Percentiles rank a stretch among this genome's conserved stretches.
These are phyloP conservation scores for Coregonus sp. DNA, from an alignment of 2,797 vertebrate genomes.

Conservation along the genomic window DNA sequence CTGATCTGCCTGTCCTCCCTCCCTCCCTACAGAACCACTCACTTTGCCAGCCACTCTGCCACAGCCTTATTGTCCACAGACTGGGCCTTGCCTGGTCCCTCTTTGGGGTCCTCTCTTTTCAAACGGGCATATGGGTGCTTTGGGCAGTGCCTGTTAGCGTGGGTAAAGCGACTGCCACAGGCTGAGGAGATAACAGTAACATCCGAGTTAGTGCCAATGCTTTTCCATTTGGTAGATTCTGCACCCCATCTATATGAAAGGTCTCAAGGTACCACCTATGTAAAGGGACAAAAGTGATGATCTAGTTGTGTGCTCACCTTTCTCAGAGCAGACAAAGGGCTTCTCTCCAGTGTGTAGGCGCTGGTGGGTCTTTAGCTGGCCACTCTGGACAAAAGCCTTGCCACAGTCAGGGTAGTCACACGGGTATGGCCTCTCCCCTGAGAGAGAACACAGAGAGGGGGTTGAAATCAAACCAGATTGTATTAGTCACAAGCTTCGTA, in stretches of 20 bases:
- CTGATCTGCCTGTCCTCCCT: background rate
- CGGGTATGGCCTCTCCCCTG: constrained; percentile 95
- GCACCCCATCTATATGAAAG: background rate
- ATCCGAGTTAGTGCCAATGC: constrained; percentile 9
- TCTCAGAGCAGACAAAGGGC: constrained; percentile 96
- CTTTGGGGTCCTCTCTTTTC: constrained; percentile 90
- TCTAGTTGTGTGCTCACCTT: constrained; percentile 74
- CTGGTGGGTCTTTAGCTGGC: constrained; percentile 98
- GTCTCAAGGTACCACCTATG: background rate
- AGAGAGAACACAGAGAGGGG: background rate
- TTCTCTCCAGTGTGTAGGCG: constrained; percentile 98
- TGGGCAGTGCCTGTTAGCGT: constrained; percentile 95
- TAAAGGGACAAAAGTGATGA: background rate
- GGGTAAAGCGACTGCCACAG: constrained; percentile 94
- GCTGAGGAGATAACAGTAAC: constrained; percentile 65
- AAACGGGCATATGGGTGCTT: constrained; percentile 95
- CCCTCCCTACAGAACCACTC: constrained; percentile 55
- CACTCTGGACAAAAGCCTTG: constrained; percentile 98
- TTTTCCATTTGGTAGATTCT: constrained; percentile 49
- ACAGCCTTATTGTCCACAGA: constrained; percentile 93
- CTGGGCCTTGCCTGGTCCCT: constrained; percentile 80
- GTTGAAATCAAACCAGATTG: constrained; percentile 39
- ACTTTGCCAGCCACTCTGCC: constrained; percentile 96
- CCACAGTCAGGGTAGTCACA: constrained; percentile 97
- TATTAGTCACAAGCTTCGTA: background rate